Base-by-base conservation (phyloP, 1,140 invertebrate genomes). In the Listronotus oregonensis region DNA sequence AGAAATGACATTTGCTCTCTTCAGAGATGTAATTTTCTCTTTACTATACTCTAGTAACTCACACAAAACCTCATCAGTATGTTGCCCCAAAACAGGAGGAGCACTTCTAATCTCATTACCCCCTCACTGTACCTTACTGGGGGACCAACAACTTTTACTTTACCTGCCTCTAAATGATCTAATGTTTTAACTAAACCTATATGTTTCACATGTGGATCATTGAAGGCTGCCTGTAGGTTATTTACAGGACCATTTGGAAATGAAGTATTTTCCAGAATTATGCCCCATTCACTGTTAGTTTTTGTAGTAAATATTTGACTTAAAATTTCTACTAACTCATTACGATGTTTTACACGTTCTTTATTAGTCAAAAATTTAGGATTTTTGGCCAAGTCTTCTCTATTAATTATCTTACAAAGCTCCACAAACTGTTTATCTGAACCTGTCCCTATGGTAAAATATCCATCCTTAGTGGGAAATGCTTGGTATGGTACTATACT, bases 401-500 rank as follows among this genome's bases (percentile, higher is more conserved):
- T 78, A 12, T 85, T 75, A 7, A 97, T 80, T 56, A 81, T 78
- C 69, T 85, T 77, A 73, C 91, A 89, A 8, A 95, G 81, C 54
- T 86, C 85, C 44, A 75, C 66, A 80, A 94, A 97, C 76, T 95
- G 92, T 1, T 79, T 72, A 80, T 94, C 86, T 34, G 89, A 93
- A 0, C 92, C 94, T 46, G 91, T 85, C 5, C 94, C 94, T n/a
- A n/a, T 81, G 1, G 94, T 92, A 15, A 96, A 84, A 74, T 90
- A 90, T 11, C 92, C 90, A 81, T 94, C 87, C 74, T 85, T 85
- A 0, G 93, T 95, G 73, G 83, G 80, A 75, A 96, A 96, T 31
- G 88, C 84, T 84, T 97, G 89, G 76, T 98, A 98, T 0, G 96
- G 96, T 0, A 98, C 96, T 69, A 99, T 91, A 76, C 93, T 97